These are phyloP conservation scores for Mormyrus lacerda DNA, from an alignment of 2,113 vertebrate genomes.

Conservation along the genomic window DNA sequence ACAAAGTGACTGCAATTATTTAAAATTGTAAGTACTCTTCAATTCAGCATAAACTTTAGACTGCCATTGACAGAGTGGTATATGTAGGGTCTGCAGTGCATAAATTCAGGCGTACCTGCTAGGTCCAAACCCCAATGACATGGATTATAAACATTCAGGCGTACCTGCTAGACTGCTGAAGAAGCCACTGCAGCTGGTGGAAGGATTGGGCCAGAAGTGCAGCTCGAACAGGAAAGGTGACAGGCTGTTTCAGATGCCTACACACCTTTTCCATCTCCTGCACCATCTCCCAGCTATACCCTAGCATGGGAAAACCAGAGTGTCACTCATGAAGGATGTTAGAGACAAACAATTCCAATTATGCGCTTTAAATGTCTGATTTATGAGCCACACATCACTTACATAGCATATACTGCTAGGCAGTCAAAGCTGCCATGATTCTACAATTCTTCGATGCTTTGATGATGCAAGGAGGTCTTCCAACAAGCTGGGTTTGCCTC, in stretches of 20 bases:
- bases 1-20: not conserved
- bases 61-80: not conserved
- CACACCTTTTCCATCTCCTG: slow-evolving; percentile 73
- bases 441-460: not conserved
- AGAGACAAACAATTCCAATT: not conserved
- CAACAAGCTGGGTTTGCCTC: not conserved
- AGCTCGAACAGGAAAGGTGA: slow-evolving; percentile 83
- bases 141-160: not conserved
- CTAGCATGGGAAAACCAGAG: slow-evolving; percentile 46
- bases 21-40: not conserved
- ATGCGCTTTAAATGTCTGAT: not conserved
- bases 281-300: slow-evolving; percentile 83
- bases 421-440: not conserved
- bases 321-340: not conserved
- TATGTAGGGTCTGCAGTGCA: not conserved
- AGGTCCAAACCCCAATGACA: not conserved
- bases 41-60: not conserved
- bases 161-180: slow-evolving; percentile 75
- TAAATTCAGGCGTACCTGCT: not conserved
- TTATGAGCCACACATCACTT: not conserved
- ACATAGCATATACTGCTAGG: not conserved
- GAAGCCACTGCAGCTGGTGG: slow-evolving; percentile 71
- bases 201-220: slow-evolving; percentile 67
- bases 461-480: not conserved
- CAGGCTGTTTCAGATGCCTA: slow-evolving; percentile 54